Base-by-base conservation (phyloP, 2,797 vertebrate species). In the Anguilla obscura region DNA sequence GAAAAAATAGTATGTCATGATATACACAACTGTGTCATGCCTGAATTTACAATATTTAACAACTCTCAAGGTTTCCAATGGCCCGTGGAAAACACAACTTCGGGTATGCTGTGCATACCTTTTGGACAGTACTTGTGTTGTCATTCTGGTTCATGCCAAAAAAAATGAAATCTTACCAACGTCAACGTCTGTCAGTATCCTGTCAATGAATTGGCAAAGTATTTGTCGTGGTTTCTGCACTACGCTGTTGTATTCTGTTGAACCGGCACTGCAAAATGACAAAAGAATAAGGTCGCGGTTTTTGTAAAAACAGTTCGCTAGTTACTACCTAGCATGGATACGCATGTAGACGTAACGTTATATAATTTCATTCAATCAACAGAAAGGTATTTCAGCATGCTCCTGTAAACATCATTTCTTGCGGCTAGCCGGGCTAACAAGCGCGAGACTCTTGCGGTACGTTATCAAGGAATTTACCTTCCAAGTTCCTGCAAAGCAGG, bases 201-300 rank as follows among this genome's bases (percentile, higher is more conserved):
- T 95, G 94, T 99, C 98, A 93, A 99, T 97, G 89, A 99, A 99
- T 94, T 99, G 98, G 92, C 98, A 99, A 0, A 99, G 97, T 93
- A 99, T 99, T 94, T 98, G 97, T 93, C 98, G 97, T 84, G 98
- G 98, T 90, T 98, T 99, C 94, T 97, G 98, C 66, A 98, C 98
- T 88, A 97, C 96, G 16, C 91, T 92, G 84, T 96, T 96, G 93
- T 99, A 99, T 58, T 97, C 97, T 36, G 95, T 96, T n/a, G 97
- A 96, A 88, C 92, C 93, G 89, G 98, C 97, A 90, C 98, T 99
- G 91, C 0, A 90, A 92, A 87, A 74, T n/a, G 9, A 82, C 74
- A 84, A 48, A 45, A 52, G 12, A 50, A 45, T 76, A 12, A 76
- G 16, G 40, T 48, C n/a, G 24, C 21, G 45, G 0, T 21, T 24